A percentile compares a stretch with the other conserved stretches of the same genome.
Evolutionary conservation across 2,888 invertebrate species (phyloP).

Genomic region (Micoletzkya japonica): DNA sequence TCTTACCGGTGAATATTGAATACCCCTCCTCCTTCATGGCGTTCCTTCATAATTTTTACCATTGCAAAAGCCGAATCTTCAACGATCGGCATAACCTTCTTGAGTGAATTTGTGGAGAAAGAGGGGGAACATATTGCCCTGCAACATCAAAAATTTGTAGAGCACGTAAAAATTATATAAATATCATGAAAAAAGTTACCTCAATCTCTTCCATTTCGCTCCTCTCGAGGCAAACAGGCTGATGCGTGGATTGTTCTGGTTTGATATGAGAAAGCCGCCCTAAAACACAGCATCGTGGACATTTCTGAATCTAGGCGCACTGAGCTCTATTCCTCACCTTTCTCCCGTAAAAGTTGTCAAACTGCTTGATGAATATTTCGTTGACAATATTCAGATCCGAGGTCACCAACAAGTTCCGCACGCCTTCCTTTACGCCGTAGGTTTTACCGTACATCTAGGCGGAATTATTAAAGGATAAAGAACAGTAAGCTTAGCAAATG

Average conservation of each 20-base stretch:
- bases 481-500: no score
- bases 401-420: constrained; percentile 61
- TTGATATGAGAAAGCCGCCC: no score
- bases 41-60: constrained; percentile 31
- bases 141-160: no score
- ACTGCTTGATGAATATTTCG: constrained; percentile 65
- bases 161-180: no score
- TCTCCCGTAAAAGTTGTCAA: constrained; percentile 62
- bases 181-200: no score
- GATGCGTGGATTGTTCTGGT: no score
- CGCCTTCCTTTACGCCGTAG: constrained; percentile 33
- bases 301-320: no score
- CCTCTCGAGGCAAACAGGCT: no score
- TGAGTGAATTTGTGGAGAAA: constrained; percentile 67
- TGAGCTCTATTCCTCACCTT: constrained; percentile 14
- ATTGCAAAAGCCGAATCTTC: constrained; percentile 37
- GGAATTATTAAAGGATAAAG: no score
- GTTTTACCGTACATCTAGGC: constrained; percentile 32
- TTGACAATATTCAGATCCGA: constrained; percentile 64
- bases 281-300: no score
- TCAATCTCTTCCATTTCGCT: no score
- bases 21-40: constrained; percentile 30
- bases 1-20: constrained; percentile 36
- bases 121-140: constrained; percentile 66
- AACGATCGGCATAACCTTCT: constrained; percentile 56